Percentiles rank a stretch among this genome's conserved stretches.
phyloP scores from a whole-genome alignment of 2,113 vertebrate species.

The Tapirus terrestris region DNA sequence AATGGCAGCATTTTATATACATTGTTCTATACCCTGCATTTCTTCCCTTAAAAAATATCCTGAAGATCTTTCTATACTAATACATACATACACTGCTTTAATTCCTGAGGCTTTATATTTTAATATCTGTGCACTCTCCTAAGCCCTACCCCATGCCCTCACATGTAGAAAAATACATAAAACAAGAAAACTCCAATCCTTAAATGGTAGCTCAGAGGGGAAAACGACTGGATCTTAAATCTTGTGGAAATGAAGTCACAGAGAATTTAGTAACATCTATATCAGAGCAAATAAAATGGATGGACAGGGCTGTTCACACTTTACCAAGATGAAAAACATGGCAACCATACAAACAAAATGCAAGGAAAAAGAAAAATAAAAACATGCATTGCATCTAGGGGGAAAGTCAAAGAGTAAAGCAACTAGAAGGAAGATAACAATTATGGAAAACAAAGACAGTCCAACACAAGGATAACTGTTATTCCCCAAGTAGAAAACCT shows the following conservation, averaged over 20 bases:
- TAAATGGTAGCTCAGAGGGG: slow-evolving; percentile 16
- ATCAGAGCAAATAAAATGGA: slow-evolving; percentile 15
- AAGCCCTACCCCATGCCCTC: neutral
- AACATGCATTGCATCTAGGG: neutral
- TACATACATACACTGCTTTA: neutral
- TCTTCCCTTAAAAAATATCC: slow-evolving; percentile 21
- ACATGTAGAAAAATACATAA: neutral
- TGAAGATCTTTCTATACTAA: neutral
- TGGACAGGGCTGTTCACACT: neutral
- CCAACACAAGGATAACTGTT: neutral
- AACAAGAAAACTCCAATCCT: neutral
- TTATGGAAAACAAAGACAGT: neutral
- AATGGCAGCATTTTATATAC: slow-evolving; percentile 25
- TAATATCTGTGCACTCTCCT: neutral
- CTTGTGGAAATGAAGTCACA: neutral
- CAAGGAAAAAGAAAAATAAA: neutral
- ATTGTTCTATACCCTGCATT: slow-evolving; percentile 27
- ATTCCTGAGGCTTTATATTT: slow-evolving; percentile 28
- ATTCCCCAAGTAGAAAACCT: neutral
- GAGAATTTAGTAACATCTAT: neutral
- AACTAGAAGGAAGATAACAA: slow-evolving; percentile 1
- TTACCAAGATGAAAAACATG: neutral
- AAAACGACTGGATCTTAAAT: slow-evolving; percentile 2
- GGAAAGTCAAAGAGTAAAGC: neutral
- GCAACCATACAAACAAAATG: neutral